Evolutionary conservation across 2,888 invertebrate genomes (phyloP).

Genomic region (Drosophila fungiperda): DNA sequence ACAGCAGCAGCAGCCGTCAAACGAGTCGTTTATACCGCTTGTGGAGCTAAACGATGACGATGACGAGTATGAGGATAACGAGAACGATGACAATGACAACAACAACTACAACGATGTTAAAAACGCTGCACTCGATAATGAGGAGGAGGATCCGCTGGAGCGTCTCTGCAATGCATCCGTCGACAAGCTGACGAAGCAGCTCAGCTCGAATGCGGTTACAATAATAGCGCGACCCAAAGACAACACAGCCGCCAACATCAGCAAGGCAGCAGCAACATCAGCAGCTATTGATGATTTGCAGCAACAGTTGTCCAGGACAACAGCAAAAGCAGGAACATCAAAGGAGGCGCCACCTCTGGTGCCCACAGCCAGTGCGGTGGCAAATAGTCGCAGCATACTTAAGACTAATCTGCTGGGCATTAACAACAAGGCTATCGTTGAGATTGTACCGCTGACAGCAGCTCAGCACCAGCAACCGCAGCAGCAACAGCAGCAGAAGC

Average conservation of each 20-base stretch:
- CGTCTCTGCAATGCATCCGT: slow-evolving; percentile 74
- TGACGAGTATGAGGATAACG: slow-evolving; percentile 38
- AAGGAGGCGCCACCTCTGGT: slow-evolving; percentile 63
- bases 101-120: slow-evolving; percentile 11
- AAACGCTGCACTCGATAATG: slow-evolving; percentile 43
- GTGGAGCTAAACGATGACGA: slow-evolving; percentile 79
- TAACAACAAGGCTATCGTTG: slow-evolving; percentile 80
- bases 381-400: slow-evolving; percentile 83
- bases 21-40: slow-evolving; percentile 59
- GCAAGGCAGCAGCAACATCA: slow-evolving; percentile 30
- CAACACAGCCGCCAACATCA: slow-evolving; percentile 16
- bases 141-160: slow-evolving; percentile 32
- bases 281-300: slow-evolving; percentile 16
- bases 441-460: slow-evolving; percentile 80
- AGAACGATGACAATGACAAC: not conserved
- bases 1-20: not conserved
- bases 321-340: not conserved
- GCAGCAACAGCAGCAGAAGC: slow-evolving; percentile 68
- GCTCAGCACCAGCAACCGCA: slow-evolving; percentile 24
- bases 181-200: slow-evolving; percentile 82
- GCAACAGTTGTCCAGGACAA: slow-evolving; percentile 8
- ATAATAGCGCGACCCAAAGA: slow-evolving; percentile 84
- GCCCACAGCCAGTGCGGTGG: slow-evolving; percentile 38
- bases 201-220: slow-evolving; percentile 84
- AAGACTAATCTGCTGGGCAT: slow-evolving; percentile 82